Percentiles rank a stretch among this genome's conserved stretches.
Conservation (phyloP, 23 tunicate genomes). For the Trididemnum miniatum region DNA sequence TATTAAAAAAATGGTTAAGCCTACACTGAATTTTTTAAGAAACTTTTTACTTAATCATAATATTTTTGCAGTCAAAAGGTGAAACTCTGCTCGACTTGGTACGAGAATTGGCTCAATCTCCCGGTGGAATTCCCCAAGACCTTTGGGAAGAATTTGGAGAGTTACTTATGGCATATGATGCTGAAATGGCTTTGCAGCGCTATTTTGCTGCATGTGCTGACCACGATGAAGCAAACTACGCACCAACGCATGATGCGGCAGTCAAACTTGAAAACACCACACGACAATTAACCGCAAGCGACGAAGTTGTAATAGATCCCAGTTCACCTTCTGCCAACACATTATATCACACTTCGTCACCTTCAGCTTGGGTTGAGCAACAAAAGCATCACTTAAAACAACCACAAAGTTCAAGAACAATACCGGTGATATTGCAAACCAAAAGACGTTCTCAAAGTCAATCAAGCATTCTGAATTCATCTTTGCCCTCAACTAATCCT, state of each 20-base stretch:
- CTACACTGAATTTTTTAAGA: no score
- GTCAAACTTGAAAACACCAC: background rate
- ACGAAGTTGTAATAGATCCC: conserved; percentile 16
- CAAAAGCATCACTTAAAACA: conserved; percentile 50
- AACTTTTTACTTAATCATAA: background rate
- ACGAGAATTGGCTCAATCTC: conserved; percentile 77
- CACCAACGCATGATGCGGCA: background rate
- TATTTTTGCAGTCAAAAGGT: conserved; percentile 70
- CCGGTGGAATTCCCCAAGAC: conserved; percentile 68
- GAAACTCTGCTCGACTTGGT: conserved; percentile 63
- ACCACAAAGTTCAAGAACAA: background rate
- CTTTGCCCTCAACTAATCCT: conserved; percentile 15
- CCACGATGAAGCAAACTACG: conserved; percentile 2
- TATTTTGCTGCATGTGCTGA: conserved; percentile 39
- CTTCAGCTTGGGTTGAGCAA: conserved; percentile 69
- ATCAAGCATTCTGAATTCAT: background rate
- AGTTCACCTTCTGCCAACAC: conserved; percentile 23
- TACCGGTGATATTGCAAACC: background rate
- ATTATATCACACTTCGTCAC: conserved; percentile 55
- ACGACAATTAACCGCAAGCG: background rate
- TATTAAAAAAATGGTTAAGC: no score
- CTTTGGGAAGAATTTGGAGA: conserved; percentile 94
- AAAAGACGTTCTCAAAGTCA: no score
- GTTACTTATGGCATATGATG: conserved; percentile 67
- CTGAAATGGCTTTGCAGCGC: conserved; percentile 32